phyloP scores from a whole-genome alignment of 2,888 invertebrate species.

The Macrostomum cliftonense region DNA sequence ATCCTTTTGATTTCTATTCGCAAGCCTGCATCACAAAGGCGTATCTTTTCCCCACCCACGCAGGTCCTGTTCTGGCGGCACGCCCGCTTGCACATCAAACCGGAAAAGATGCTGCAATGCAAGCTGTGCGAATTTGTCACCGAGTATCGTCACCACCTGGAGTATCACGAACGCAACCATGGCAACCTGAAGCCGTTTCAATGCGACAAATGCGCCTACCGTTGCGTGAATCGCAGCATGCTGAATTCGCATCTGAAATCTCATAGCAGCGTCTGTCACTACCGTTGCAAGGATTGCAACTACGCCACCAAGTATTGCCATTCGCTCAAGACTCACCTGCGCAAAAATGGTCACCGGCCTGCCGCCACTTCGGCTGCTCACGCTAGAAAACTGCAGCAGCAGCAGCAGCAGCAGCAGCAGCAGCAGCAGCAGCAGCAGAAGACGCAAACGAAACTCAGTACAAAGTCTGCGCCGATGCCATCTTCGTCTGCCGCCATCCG shows the following conservation, averaged over 20 bases:
- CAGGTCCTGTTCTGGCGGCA: no score
- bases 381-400: conserved; percentile 18
- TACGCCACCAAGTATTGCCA: conserved; percentile 44
- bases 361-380: conserved; percentile 14
- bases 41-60: not conserved
- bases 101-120: conserved; percentile 66
- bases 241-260: conserved; percentile 79
- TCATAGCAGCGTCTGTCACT: conserved; percentile 65
- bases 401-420: not conserved
- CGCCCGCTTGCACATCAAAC: conserved; percentile 52
- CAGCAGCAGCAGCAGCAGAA: not conserved
- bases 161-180: conserved; percentile 49
- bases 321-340: not conserved
- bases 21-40: no score
- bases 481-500: no score
- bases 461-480: not conserved
- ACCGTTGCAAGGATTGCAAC: conserved; percentile 72
- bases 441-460: not conserved
- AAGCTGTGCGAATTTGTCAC: conserved; percentile 78
- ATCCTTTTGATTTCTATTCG: no score
- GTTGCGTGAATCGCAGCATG: conserved; percentile 92
- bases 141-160: conserved; percentile 81
- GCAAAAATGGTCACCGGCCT: no score
- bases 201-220: conserved; percentile 14
- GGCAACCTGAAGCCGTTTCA: no score